Evolutionary conservation across 2,888 invertebrate species (phyloP), one percentile per base, ranked within the genome.

Genomic region (Diabrotica balteata): DNA sequence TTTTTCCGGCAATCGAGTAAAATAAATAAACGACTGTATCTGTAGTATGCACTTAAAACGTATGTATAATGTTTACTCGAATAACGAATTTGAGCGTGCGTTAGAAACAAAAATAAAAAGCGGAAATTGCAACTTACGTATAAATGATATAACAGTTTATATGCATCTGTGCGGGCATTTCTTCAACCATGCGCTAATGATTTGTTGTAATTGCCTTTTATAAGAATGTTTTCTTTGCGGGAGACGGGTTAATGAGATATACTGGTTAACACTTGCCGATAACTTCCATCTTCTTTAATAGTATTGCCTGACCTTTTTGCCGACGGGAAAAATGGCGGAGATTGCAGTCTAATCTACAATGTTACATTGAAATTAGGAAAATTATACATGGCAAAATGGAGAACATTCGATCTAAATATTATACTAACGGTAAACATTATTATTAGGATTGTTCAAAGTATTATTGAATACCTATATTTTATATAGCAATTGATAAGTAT

Each of bases 101-200:
- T 58, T 59, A 53, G 59, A 68, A 57, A 57, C 59, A 32, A 32
- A 10, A 47, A 47, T 8, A 57, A 66, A 51, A 59, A 65, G 62
- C 52, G 67, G 67, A 65, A 67, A 70, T 70, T 70, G 63, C 63
- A 59, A 58, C 46, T 67, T 53, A 17, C 17, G 17, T 17, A 17
- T 17, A 68, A 64, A 59, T 62, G 63, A 68, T 57, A 50, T 68
- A 64, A 68, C 68, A 47, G 59, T 62, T 59, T 66, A 59, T 63
- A 63, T 49, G 60, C 65, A 65, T 67, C 55, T 57, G 66, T 66
- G 55, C 55, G 60, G 66, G 55, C 44, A 60, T 61, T 57, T 61
- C 61, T 61, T 61, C n/a, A 61, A n/a, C 61, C 51, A 45, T 46
- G 57, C 11, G 42, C 60, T 59, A 54, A 66, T 66, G 66, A 66